A percentile compares a stretch with the other conserved stretches of the same genome.
Evolutionary conservation across 2,797 vertebrate genomes (phyloP).

Genomic region (Sebastes elongatus): DNA sequence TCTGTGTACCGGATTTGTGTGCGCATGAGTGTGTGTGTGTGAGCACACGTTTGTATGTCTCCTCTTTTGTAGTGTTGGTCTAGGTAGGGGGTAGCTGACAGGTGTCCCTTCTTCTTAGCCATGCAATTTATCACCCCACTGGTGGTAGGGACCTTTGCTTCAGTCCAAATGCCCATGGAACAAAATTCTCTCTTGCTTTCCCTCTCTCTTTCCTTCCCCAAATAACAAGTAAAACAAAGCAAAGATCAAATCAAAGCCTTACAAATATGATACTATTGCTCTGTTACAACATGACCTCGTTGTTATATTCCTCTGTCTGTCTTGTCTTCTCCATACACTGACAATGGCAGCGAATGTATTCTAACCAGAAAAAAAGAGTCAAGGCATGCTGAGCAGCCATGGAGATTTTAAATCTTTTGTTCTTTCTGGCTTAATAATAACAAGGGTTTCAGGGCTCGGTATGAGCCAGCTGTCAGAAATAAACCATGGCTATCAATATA

Average conservation of each 20-base stretch:
- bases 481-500: slow-evolving; percentile 75
- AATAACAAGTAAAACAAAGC: slow-evolving; percentile 9
- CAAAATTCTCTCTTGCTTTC: slow-evolving; percentile 11
- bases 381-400: slow-evolving; percentile 59
- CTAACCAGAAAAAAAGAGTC: slow-evolving; percentile 40
- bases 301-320: background rate
- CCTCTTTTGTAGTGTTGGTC: slow-evolving; percentile 45
- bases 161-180: slow-evolving; percentile 42
- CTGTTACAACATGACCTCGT: background rate
- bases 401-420: slow-evolving; percentile 67
- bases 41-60: slow-evolving; percentile 25
- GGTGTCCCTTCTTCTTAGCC: slow-evolving; percentile 81
- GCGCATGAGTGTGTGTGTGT: background rate
- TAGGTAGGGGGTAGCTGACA: slow-evolving; percentile 68
- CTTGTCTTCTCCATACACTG: slow-evolving; percentile 6
- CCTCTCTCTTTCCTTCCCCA: background rate
- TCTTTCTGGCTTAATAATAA: slow-evolving; percentile 67
- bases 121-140: slow-evolving; percentile 82
- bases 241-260: background rate
- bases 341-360: slow-evolving; percentile 51
- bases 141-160: slow-evolving; percentile 70
- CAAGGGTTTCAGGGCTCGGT: slow-evolving; percentile 59
- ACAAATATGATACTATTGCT: slow-evolving; percentile 1
- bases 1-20: slow-evolving; percentile 38
- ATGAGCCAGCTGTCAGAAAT: slow-evolving; percentile 74